Evolutionary conservation across 2,113 vertebrate species (phyloP).

Genomic region (Mormoops blainvillei): DNA sequence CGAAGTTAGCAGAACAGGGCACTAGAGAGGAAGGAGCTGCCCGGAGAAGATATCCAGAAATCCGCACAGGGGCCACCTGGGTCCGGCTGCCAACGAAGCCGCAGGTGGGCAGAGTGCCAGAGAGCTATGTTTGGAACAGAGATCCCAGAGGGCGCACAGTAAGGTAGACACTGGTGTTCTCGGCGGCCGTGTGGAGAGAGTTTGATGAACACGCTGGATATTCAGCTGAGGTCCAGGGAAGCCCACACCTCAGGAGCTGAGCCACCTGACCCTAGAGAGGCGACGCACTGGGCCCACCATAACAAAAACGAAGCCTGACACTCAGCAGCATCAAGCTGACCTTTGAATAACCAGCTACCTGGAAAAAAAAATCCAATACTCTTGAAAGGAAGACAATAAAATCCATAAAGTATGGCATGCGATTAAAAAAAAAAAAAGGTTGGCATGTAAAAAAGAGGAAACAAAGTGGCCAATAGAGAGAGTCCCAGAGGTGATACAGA

Average conservation of each 20-base stretch:
- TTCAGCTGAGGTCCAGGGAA: not conserved
- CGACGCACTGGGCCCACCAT: too few species aligned
- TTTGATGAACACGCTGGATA: not conserved
- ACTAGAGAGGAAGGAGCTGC: not conserved
- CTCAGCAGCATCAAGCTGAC: not conserved
- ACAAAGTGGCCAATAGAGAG: not conserved
- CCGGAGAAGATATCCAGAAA: not conserved
- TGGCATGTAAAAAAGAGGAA: not conserved
- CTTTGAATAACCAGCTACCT: not conserved
- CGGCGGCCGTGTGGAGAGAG: not conserved
- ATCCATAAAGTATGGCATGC: not conserved
- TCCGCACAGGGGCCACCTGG: not conserved
- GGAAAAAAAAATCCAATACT: not conserved
- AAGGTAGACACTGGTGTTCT: not conserved
- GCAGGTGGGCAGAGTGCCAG: accelerated
- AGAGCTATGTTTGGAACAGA: not conserved
- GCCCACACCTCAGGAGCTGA: not conserved
- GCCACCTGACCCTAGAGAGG: not conserved
- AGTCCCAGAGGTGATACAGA: not conserved
- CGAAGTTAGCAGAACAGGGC: too few species aligned
- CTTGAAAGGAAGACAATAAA: not conserved
- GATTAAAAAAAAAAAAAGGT: not conserved
- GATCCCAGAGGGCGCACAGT: not conserved
- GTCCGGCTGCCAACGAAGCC: not conserved
- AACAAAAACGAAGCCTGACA: not conserved